Conservation (phyloP, 2,113 vertebrate genomes). For the Scolopax mira region DNA sequence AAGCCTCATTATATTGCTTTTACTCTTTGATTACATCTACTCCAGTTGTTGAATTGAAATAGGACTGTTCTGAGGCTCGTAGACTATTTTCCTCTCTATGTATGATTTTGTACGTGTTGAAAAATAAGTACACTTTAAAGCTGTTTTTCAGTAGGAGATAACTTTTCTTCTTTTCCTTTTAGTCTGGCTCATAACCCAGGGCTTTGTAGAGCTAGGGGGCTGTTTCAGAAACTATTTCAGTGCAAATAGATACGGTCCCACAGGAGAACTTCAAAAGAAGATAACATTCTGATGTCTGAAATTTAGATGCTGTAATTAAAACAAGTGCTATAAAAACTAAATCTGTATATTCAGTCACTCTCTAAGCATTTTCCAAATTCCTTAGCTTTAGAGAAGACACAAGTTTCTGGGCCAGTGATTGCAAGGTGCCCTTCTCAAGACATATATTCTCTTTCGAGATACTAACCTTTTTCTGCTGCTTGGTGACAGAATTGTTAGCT, state of each 20-base stretch:
- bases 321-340: neutral
- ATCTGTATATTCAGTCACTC: neutral
- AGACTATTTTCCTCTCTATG: neutral
- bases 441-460: neutral
- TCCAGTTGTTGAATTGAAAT: neutral
- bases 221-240: neutral
- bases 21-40: neutral
- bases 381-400: neutral
- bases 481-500: neutral
- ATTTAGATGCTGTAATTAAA: neutral
- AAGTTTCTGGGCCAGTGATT: neutral
- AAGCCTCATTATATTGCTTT: neutral
- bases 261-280: neutral
- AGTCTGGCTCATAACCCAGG: neutral
- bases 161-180: neutral
- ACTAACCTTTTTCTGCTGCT: neutral
- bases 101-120: neutral
- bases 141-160: neutral
- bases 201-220: neutral
- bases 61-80: neutral
- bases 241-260: neutral
- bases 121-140: neutral
- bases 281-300: neutral
- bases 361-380: neutral
- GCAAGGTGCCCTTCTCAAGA: neutral